A percentile compares a stretch with the other conserved stretches of the same genome.
These are phyloP conservation scores for Diglossa cyanea DNA, from an alignment of 2,797 vertebrate genomes.

Conservation along the genomic window DNA sequence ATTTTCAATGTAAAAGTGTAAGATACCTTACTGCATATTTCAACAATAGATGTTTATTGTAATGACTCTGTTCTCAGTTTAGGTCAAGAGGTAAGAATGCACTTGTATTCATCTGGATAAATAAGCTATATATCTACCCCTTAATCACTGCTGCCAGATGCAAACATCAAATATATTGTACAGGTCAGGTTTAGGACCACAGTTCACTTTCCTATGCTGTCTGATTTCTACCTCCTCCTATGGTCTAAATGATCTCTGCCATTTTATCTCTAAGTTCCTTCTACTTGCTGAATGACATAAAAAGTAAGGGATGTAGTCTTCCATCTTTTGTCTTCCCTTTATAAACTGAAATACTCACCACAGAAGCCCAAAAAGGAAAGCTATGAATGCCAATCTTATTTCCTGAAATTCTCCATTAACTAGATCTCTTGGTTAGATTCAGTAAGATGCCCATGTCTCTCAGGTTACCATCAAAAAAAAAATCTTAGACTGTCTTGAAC, in stretches of 20 bases:
- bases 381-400: not conserved
- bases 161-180: not conserved
- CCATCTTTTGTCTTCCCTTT: not conserved
- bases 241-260: not conserved
- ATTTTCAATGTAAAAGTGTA: not conserved
- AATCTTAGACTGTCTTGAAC: not conserved
- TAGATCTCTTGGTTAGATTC: not conserved
- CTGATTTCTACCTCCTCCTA: not conserved
- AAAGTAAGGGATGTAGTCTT: not conserved
- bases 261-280: not conserved
- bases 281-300: not conserved
- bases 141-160: not conserved
- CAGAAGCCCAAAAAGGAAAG: not conserved
- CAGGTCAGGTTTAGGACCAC: not conserved
- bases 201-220: not conserved
- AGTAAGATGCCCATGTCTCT: not conserved
- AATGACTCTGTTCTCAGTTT: not conserved
- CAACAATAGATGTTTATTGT: not conserved
- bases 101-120: not conserved
- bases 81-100: not conserved
- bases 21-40: not conserved
- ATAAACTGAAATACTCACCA: not conserved
- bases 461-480: not conserved
- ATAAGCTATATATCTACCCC: not conserved
- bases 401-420: not conserved